A percentile compares a stretch with the other conserved stretches of the same genome.
These are phyloP conservation scores for Grammomys surdaster DNA, from an alignment of 2,113 vertebrate genomes.

Conservation along the genomic window DNA sequence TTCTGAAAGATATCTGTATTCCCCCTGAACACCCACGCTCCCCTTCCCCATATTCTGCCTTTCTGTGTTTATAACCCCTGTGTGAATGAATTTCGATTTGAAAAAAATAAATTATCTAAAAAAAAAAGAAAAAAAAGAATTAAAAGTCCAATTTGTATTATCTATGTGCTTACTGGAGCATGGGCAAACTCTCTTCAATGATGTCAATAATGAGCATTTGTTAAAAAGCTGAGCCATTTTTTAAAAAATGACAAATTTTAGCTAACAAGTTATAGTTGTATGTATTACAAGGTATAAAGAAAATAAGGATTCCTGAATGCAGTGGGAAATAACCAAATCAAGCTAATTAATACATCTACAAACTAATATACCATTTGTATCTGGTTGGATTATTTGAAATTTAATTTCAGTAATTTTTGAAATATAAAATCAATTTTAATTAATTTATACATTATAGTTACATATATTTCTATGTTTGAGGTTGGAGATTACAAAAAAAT, in stretches of 20 bases:
- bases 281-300: neutral
- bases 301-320: neutral
- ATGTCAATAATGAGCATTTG: neutral
- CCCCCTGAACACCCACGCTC: too few species aligned
- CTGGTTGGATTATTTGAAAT: neutral
- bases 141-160: too few species aligned
- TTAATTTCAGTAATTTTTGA: neutral
- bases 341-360: neutral
- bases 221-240: neutral
- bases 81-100: too few species aligned
- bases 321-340: neutral
- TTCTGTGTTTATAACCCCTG: too few species aligned
- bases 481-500: constrained; percentile 6
- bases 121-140: too few species aligned
- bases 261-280: neutral
- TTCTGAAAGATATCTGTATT: too few species aligned
- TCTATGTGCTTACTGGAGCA: neutral
- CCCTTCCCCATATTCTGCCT: too few species aligned
- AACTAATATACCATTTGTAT: neutral
- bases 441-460: neutral
- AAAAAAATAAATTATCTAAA: too few species aligned
- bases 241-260: neutral
- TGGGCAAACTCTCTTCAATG: neutral
- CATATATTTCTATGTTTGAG: neutral
- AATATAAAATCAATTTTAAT: neutral